These are phyloP conservation scores for Hyppa rectilinea DNA, from an alignment of 2,888 invertebrate genomes.

Conservation along the genomic window DNA sequence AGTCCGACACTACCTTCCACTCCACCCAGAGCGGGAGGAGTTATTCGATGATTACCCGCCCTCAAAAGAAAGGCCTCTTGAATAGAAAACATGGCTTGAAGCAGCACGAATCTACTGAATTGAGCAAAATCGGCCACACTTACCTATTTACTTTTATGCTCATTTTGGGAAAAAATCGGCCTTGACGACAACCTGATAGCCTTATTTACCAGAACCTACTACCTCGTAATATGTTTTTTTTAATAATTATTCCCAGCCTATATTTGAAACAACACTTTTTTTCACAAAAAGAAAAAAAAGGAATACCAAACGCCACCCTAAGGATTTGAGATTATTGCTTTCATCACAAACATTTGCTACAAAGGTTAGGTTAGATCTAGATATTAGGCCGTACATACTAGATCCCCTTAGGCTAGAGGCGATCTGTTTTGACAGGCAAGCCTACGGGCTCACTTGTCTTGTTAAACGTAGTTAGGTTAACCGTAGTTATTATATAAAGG, in stretches of 20 bases:
- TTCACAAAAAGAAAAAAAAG: not conserved
- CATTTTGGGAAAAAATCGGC: not conserved
- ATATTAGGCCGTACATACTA: conserved; percentile 28
- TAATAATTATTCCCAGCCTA: conserved; percentile 17
- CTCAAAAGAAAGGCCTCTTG: too few relatives aligned
- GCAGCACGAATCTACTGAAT: not conserved
- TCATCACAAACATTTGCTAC: conserved; percentile 22
- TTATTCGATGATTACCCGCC: too few relatives aligned
- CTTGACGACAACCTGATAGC: not conserved
- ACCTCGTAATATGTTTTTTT: not conserved
- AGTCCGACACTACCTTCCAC: too few relatives aligned
- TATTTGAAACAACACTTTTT: conserved; percentile 4
- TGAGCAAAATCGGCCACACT: not conserved
- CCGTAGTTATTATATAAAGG: conserved; percentile 18
- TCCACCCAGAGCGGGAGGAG: too few relatives aligned
- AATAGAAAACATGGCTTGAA: not conserved
- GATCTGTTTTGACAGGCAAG: conserved; percentile 47
- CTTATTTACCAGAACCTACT: not conserved
- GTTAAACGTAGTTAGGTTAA: conserved; percentile 34
- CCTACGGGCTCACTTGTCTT: conserved; percentile 15
- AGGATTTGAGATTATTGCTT: conserved; percentile 35
- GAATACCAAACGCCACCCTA: conserved; percentile 24
- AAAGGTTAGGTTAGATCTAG: conserved; percentile 55
- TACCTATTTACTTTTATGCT: too few relatives aligned
- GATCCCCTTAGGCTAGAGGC: conserved; percentile 34